A percentile compares a stretch with the other conserved stretches of the same genome.
phyloP scores from a whole-genome alignment of 2,797 vertebrate species.

The Paratrypauchen microcephalus region DNA sequence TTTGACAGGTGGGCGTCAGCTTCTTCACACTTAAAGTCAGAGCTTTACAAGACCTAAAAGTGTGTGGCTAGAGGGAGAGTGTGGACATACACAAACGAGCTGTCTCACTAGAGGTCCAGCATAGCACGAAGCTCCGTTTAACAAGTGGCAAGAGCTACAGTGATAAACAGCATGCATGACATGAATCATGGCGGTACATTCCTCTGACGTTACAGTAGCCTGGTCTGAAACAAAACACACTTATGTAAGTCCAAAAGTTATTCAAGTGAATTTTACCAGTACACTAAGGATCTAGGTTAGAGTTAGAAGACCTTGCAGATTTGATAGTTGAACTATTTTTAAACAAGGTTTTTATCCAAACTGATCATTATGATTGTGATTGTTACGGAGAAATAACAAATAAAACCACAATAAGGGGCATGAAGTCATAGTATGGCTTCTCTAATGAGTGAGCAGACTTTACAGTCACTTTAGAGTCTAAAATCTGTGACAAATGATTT shows the following conservation, averaged over 20 bases:
- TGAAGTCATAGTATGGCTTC: constrained; percentile 1
- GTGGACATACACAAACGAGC: constrained; percentile 24
- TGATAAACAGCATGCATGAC: constrained; percentile 8
- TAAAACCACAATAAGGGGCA: background rate
- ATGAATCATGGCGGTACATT: constrained; percentile 16
- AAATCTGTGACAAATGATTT: constrained; percentile 20
- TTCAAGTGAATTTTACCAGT: background rate
- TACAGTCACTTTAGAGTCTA: constrained; percentile 19
- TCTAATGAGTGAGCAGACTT: constrained; percentile 33
- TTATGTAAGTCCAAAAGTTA: background rate
- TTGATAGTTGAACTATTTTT: background rate
- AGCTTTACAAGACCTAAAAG: constrained; percentile 49
- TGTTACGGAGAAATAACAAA: background rate
- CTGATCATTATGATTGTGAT: background rate
- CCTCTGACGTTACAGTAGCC: constrained; percentile 7
- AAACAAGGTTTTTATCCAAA: background rate
- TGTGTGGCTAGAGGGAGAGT: constrained; percentile 10
- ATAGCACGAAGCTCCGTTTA: constrained; percentile 31
- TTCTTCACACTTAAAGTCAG: constrained; percentile 37
- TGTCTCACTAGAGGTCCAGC: constrained; percentile 2
- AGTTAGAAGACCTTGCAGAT: background rate
- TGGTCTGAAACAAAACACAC: background rate
- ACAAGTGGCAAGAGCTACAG: constrained; percentile 7
- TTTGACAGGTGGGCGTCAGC: constrained; percentile 43
- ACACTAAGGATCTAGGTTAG: background rate